phyloP scores from a whole-genome alignment of 2,113 vertebrate genomes.

The Carollia perspicillata region DNA sequence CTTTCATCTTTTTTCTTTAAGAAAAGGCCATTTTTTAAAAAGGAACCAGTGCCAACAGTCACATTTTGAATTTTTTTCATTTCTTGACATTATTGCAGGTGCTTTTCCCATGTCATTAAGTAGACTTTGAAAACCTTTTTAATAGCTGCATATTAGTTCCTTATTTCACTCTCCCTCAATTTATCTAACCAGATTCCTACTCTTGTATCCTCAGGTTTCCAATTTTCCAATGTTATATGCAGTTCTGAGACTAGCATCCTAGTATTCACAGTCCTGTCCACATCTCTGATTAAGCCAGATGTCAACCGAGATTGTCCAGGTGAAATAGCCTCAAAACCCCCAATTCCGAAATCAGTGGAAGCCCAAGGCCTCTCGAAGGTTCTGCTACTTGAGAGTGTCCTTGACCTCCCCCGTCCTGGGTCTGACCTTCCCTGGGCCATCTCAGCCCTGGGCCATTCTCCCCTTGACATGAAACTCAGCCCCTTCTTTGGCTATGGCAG shows the following conservation, averaged over 20 bases:
- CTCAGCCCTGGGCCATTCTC: neutral
- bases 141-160: neutral
- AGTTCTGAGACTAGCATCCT: neutral
- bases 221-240: neutral
- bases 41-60: neutral
- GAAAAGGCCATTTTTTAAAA: neutral
- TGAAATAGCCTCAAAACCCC: neutral
- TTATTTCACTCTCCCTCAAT: neutral
- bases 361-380: no score
- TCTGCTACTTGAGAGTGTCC: neutral
- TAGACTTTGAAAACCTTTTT: neutral
- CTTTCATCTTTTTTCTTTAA: neutral
- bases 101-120: neutral
- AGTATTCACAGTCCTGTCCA: neutral
- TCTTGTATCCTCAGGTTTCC: neutral
- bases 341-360: neutral
- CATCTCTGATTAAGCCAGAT: neutral
- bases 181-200: neutral
- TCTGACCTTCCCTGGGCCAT: neutral
- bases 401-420: accelerated
- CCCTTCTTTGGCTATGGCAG: neutral
- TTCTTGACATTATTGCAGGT: neutral
- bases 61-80: neutral
- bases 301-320: neutral
- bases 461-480: neutral